phyloP scores from a whole-genome alignment of 2,797 vertebrate genomes.

The Pterois miles region DNA sequence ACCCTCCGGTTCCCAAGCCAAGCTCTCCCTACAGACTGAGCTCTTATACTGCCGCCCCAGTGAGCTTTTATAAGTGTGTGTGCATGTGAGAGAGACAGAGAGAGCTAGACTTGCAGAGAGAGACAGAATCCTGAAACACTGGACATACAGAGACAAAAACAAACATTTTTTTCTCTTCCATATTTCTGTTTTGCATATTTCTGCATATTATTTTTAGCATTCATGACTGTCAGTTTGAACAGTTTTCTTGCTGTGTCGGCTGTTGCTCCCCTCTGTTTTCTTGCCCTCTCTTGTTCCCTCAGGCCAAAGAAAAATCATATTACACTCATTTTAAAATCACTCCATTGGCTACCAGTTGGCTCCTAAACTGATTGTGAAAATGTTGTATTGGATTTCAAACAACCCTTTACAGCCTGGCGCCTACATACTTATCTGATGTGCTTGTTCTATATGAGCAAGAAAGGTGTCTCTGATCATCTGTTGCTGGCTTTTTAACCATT shows the following conservation, averaged over 20 bases:
- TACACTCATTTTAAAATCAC: neutral
- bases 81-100: neutral
- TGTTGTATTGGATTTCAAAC: conserved; percentile 17
- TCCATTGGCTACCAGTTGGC: neutral
- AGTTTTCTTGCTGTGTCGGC: neutral
- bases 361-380: conserved; percentile 1
- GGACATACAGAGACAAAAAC: neutral
- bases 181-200: neutral
- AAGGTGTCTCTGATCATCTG: conserved; percentile 15
- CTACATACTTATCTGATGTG: neutral
- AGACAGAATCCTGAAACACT: neutral
- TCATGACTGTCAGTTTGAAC: neutral
- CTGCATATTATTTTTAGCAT: conserved; percentile 19
- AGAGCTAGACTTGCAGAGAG: neutral
- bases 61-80: neutral
- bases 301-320: conserved; percentile 4
- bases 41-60: too few relatives aligned
- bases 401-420: neutral
- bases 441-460: neutral
- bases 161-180: neutral
- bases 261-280: neutral
- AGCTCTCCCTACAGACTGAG: too few relatives aligned
- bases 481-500: conserved; percentile 7
- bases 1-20: too few relatives aligned
- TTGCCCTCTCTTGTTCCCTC: neutral